phyloP scores from a whole-genome alignment of 2,113 vertebrate species.

The Pachyramphus minor region DNA sequence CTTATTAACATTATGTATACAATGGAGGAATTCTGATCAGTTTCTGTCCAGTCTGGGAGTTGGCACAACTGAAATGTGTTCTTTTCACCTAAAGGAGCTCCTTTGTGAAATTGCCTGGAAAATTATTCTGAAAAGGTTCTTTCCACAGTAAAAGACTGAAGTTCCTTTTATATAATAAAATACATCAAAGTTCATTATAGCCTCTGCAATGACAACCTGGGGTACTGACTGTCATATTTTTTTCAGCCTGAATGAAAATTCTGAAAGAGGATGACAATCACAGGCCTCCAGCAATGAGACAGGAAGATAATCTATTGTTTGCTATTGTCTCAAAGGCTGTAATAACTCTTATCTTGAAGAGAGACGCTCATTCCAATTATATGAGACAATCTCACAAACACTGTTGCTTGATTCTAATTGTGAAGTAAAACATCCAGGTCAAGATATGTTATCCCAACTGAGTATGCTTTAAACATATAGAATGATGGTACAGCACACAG shows the following conservation, averaged over 20 bases:
- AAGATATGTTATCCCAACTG: conserved; percentile 40
- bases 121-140: neutral
- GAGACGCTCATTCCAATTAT: conserved; percentile 44
- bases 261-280: conserved; percentile 57
- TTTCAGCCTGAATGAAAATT: conserved; percentile 67
- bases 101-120: neutral
- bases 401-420: conserved; percentile 47
- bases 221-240: neutral
- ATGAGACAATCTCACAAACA: conserved; percentile 32
- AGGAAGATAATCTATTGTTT: conserved; percentile 61
- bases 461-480: conserved; percentile 53
- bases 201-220: neutral
- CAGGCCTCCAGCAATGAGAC: conserved; percentile 57
- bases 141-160: neutral
- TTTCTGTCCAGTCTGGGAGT: neutral
- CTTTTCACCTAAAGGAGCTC: neutral
- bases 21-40: neutral
- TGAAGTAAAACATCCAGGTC: conserved; percentile 49
- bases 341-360: conserved; percentile 59
- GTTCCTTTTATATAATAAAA: conserved; percentile 12
- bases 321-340: conserved; percentile 36
- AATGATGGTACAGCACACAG: neutral
- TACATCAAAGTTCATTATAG: conserved; percentile 23
- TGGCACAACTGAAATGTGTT: neutral
- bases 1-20: neutral